Base-by-base conservation (phyloP, 2,888 invertebrate genomes). In the Polyommatus icarus region DNA sequence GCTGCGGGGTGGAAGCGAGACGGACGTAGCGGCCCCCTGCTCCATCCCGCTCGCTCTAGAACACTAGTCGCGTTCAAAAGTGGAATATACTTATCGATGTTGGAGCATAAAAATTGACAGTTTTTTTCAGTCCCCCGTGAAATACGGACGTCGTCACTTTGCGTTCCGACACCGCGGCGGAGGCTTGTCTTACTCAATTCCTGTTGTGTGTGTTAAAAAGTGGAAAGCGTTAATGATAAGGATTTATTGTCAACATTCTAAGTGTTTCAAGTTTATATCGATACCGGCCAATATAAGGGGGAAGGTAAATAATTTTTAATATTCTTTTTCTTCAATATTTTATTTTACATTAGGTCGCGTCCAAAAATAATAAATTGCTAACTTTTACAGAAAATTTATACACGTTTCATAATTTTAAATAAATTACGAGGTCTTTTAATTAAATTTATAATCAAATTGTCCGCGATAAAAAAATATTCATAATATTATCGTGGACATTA, bases 101-200 rank as follows among this genome's bases (percentile, higher is more conserved):
- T 92, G 91, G 90, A 89, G 90, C 91, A 92, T 94, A 94, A 94
- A 94, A 94, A 94, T 94, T 94, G 94, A 93, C 93, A 92, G 93
- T 91, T 91, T 94, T 94, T 94, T 94, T 92, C 92, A 94, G 94
- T 94, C 87, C 88, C 90, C 90, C 90, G 91, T 90, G 88, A 88
- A 89, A 85, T 83, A 87, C 84, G 80, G 85, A 72, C 81, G 82
- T 83, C 87, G 83, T 81, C 88, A 89, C 85, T 90, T 87, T 83
- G 84, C 75, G 83, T 81, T 83, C 83, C 81, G 83, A 83, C 81
- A 81, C 83, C 82, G 84, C 76, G 80, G 77, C 84, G 88, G 88
- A 89, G 88, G 89, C 90, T 90, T 90, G 90, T 87, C 84, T 81
- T 84, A 87, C 89, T 90, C 83, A 80, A 81, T 78, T 78, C 50